Conservation (phyloP, 2,888 invertebrate genomes). For the Ceramica pisi region DNA sequence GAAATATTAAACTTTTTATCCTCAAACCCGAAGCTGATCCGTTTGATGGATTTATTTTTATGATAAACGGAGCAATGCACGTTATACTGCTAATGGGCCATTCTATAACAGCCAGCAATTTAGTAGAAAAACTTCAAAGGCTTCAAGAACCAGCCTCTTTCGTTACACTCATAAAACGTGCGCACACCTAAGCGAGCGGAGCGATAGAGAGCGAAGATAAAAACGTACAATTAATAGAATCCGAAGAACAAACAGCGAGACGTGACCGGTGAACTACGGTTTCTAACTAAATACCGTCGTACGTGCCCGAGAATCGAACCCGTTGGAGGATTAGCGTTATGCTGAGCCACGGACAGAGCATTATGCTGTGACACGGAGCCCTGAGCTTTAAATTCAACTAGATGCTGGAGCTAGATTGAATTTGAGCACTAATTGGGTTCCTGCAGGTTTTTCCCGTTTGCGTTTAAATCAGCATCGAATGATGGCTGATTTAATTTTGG, state of each 20-base stretch:
- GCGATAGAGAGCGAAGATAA: slow-evolving; percentile 58
- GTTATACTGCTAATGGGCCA: slow-evolving; percentile 13
- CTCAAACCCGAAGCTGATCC: not conserved
- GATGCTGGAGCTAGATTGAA: slow-evolving; percentile 54
- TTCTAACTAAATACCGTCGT: slow-evolving; percentile 68
- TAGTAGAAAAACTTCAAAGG: slow-evolving; percentile 37
- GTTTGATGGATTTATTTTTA: not conserved
- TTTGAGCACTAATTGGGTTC: slow-evolving; percentile 50
- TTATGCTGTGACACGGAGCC: slow-evolving; percentile 75
- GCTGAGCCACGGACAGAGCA: slow-evolving; percentile 73
- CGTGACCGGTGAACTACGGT: slow-evolving; percentile 68
- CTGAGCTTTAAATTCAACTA: slow-evolving; percentile 53
- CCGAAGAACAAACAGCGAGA: slow-evolving; percentile 69
- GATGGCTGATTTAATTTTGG: slow-evolving; percentile 33
- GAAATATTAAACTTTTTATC: slow-evolving; percentile 1
- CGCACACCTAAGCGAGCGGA: slow-evolving; percentile 45
- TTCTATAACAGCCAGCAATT: slow-evolving; percentile 26
- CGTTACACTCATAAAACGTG: slow-evolving; percentile 57
- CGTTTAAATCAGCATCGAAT: no score
- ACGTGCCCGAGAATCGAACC: slow-evolving; percentile 75
- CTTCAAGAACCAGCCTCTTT: slow-evolving; percentile 34
- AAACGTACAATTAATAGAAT: slow-evolving; percentile 66
- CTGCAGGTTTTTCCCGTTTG: slow-evolving; percentile 18
- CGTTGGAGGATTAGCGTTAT: slow-evolving; percentile 76
- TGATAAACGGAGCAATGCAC: not conserved